Conservation (phyloP, 2,888 invertebrate species). For the Syritta pipiens region DNA sequence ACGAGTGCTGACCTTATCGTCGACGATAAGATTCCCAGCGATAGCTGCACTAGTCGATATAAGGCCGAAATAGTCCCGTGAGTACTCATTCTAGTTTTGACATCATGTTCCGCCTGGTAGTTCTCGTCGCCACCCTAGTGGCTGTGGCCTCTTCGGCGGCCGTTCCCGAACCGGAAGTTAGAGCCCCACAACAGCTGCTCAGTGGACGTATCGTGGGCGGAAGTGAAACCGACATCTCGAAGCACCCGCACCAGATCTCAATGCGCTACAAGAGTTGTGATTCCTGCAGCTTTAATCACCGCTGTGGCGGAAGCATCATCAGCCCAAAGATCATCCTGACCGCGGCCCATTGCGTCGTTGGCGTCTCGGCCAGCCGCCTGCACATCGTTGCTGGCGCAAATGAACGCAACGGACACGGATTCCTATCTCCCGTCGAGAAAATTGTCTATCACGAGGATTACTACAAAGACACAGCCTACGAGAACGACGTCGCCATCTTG, state of each 20-base stretch:
- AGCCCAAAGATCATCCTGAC: conserved; percentile 70
- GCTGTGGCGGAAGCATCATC: conserved; percentile 75
- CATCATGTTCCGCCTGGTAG: conserved; percentile 35
- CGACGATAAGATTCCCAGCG: conserved; percentile 4
- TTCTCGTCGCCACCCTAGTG: conserved; percentile 66
- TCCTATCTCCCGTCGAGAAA: conserved; percentile 79
- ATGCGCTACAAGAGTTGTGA: conserved; percentile 72
- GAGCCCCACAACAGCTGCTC: background rate
- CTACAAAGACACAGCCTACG: conserved; percentile 75
- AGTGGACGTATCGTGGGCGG: conserved; percentile 75
- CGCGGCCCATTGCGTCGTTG: conserved; percentile 75
- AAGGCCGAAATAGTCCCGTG: conserved; percentile 6
- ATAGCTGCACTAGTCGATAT: conserved; percentile 4
- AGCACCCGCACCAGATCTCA: conserved; percentile 74
- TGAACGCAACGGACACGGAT: conserved; percentile 79
- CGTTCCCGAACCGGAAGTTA: background rate
- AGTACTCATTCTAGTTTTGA: conserved; percentile 13
- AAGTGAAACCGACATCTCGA: conserved; percentile 69
- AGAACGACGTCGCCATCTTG: conserved; percentile 81
- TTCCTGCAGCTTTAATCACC: conserved; percentile 69
- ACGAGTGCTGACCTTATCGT: conserved; percentile 2
- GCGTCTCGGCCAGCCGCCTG: conserved; percentile 66
- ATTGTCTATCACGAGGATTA: conserved; percentile 81
- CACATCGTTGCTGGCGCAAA: conserved; percentile 81
- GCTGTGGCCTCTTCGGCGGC: conserved; percentile 62